phyloP scores from a whole-genome alignment of 2,888 invertebrate species.

The Aphrophora alni region DNA sequence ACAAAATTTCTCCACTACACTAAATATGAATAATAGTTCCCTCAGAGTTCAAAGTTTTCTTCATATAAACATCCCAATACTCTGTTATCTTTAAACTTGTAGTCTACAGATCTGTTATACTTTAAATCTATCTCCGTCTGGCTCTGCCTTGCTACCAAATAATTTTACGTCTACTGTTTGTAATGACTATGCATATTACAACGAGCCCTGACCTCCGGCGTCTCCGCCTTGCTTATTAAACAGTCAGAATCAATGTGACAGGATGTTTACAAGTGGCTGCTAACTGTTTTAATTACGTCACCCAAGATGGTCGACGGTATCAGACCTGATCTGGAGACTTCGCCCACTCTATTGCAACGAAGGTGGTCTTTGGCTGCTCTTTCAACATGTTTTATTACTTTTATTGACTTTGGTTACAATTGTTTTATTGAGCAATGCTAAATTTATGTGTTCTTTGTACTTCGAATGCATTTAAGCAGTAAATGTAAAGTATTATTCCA shows the following conservation, averaged over 20 bases:
- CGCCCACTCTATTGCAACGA: neutral
- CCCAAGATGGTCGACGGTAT: neutral
- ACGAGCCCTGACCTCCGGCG: neutral
- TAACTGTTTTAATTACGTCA: constrained; percentile 9
- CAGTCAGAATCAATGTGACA: neutral
- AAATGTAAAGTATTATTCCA: too few relatives aligned
- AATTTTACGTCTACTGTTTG: too few relatives aligned
- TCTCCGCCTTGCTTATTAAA: too few relatives aligned
- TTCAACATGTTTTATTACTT: neutral
- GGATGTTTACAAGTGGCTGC: constrained; percentile 9
- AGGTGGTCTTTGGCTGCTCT: neutral
- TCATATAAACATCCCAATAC: too few relatives aligned
- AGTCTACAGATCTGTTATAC: too few relatives aligned
- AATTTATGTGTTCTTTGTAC: neutral
- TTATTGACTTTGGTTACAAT: neutral
- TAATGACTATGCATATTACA: too few relatives aligned
- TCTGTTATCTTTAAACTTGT: too few relatives aligned
- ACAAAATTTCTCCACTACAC: too few relatives aligned
- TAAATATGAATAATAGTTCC: too few relatives aligned
- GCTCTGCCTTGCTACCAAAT: too few relatives aligned
- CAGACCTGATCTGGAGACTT: neutral
- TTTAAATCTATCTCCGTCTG: too few relatives aligned
- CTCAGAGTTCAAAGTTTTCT: too few relatives aligned
- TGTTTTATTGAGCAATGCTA: neutral
- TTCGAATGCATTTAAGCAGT: neutral